A percentile compares a stretch with the other conserved stretches of the same genome.
phyloP scores from a whole-genome alignment of 2,797 vertebrate genomes.

The Basileuterus tristriatus region DNA sequence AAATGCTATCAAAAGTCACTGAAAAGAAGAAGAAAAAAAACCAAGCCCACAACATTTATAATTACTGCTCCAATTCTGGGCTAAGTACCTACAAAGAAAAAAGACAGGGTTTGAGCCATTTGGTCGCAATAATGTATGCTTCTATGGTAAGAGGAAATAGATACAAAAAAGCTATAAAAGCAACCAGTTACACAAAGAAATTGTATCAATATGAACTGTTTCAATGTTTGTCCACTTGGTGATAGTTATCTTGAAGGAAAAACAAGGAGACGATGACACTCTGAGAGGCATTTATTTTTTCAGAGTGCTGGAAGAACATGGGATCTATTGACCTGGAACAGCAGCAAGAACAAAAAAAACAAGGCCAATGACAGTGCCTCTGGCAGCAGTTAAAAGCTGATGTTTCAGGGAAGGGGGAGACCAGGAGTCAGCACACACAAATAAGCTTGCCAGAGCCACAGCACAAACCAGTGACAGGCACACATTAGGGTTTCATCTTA shows the following conservation, averaged over 20 bases:
- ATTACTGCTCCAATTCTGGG: not conserved
- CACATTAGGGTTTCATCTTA: not conserved
- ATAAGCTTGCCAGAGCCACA: not conserved
- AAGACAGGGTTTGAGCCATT: not conserved
- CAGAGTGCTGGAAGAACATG: not conserved
- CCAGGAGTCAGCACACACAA: not conserved
- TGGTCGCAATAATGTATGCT: accelerated
- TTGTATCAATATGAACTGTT: not conserved
- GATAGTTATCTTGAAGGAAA: not conserved
- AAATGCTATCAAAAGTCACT: not conserved
- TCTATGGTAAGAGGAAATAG: not conserved
- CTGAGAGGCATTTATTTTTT: not conserved
- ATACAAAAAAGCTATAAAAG: not conserved
- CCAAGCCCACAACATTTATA: not conserved
- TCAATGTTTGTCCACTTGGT: not conserved
- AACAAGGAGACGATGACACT: not conserved
- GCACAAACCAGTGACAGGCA: not conserved
- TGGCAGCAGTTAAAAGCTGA: conserved; percentile 11
- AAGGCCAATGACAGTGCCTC: not conserved
- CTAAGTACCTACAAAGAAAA: not conserved
- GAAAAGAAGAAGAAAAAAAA: not conserved
- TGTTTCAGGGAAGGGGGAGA: not conserved
- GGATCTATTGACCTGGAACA: conserved; percentile 27
- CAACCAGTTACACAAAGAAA: not conserved
- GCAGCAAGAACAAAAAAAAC: not conserved